Percentiles rank a stretch among this genome's conserved stretches.
Conservation (phyloP, 2,888 invertebrate species). For the Heliothis peltigera region DNA sequence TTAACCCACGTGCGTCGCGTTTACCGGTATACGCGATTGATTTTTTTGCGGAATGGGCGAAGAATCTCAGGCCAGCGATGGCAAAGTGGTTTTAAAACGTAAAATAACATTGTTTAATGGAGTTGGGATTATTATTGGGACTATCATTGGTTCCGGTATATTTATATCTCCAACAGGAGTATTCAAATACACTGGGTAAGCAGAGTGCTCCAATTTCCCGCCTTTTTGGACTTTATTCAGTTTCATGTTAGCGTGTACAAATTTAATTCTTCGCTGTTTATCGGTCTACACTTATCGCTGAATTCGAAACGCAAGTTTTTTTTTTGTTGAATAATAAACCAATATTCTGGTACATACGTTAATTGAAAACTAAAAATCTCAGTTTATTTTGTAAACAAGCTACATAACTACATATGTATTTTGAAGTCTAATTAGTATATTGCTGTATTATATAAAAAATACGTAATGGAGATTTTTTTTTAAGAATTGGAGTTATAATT, state of each 20-base stretch:
- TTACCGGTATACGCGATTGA: conserved; percentile 81
- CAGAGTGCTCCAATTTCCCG: conserved; percentile 73
- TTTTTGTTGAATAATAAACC: conserved; percentile 51
- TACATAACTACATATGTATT: not conserved
- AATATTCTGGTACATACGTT: conserved; percentile 8
- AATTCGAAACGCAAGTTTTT: conserved; percentile 50
- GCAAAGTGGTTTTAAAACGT: conserved; percentile 93
- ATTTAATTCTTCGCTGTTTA: conserved; percentile 45
- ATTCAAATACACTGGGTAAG: conserved; percentile 91
- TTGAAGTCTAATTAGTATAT: too few relatives aligned
- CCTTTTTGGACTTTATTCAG: conserved; percentile 58
- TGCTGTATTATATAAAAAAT: too few relatives aligned
- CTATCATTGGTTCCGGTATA: conserved; percentile 97
- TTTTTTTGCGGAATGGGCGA: conserved; percentile 88
- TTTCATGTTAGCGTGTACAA: conserved; percentile 44
- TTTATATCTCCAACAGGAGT: conserved; percentile 97
- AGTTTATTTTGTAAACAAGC: conserved; percentile 3
- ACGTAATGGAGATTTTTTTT: too few relatives aligned
- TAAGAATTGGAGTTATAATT: not conserved
- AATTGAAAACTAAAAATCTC: conserved; percentile 3
- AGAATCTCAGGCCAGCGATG: conserved; percentile 82
- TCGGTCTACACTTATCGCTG: conserved; percentile 56
- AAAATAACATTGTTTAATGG: conserved; percentile 96
- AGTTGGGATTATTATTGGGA: conserved; percentile 96
- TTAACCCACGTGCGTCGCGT: conserved; percentile 79